phyloP scores from a whole-genome alignment of 2,113 vertebrate genomes.

The Peromyscus californicus region DNA sequence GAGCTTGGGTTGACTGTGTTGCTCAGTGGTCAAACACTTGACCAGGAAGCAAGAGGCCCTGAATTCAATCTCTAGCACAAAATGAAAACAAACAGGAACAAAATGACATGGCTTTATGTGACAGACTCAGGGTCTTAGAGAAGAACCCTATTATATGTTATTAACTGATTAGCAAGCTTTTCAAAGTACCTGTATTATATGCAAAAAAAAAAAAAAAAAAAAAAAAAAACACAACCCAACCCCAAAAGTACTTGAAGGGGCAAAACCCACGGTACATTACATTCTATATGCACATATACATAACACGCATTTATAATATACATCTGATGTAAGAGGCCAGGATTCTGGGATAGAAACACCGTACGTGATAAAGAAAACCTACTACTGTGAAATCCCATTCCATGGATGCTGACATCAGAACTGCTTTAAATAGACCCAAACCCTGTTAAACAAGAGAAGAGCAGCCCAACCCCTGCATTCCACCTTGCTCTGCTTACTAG shows the following conservation, averaged over 20 bases:
- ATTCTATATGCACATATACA: not conserved
- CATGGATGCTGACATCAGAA: not conserved
- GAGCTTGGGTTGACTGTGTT: not conserved
- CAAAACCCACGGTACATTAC: not conserved
- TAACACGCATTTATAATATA: not conserved
- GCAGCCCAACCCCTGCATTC: not conserved
- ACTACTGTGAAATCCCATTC: not conserved
- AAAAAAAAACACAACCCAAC: too few relatives aligned
- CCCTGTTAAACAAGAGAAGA: not conserved
- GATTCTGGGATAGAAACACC: not conserved
- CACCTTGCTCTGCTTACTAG: not conserved
- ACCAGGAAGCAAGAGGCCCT: not conserved
- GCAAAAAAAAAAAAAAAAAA: not conserved
- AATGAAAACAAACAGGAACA: not conserved
- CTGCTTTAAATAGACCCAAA: slow-evolving; percentile 22
- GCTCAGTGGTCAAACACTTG: not conserved
- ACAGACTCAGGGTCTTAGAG: not conserved
- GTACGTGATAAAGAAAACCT: not conserved
- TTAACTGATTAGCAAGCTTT: not conserved
- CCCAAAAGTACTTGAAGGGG: not conserved
- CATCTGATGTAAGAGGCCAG: not conserved
- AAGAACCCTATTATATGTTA: slow-evolving; percentile 8
- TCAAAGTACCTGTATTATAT: slow-evolving; percentile 13
- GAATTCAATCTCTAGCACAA: not conserved
- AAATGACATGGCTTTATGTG: slow-evolving; percentile 22